Evolutionary conservation across 2,113 vertebrate genomes (phyloP), one percentile per base, ranked within the genome.

Genomic region (Ammodytes marinus): DNA sequence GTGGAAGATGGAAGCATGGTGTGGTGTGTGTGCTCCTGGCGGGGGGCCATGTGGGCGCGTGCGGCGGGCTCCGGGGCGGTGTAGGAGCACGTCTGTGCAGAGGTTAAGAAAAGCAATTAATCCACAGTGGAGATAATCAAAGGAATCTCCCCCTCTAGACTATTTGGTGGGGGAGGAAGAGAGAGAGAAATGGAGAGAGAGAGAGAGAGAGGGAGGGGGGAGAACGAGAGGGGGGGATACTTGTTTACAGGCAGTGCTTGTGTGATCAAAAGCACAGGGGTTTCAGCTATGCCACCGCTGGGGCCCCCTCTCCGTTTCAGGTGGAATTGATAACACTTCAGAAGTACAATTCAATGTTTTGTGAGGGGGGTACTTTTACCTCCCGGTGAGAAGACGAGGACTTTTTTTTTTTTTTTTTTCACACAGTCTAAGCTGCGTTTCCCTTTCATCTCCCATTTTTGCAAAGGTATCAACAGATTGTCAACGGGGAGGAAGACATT

Each of bases 101-200:
- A 91, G 91, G 92, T 92, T 94, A 92, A 92, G 92, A 93, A 93
- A 94, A 94, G 92, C 90, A 94, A 95, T 95, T 94, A 94, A 94
- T 90, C 84, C 77, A 74, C 91, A 64, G 86, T 90, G 83, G 87
- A 90, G 89, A 92, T 93, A 94, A 95, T 95, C 94, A 94, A 94
- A 95, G 87, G 92, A 85, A 92, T 86, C 88, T 88, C 90, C 90
- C 89, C 87, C 90, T 90, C 79, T 79, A 92, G 90, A 93, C 90
- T 84, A 85, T 88, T 89, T 84, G 79, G 86, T 73, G 79, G 77
- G 82, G 88, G 69, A 65, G 77, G 17, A n/a, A 52, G 70, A 61
- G 58, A 74, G 69, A 57, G 67, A 40, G 11, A 52, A 50, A 17
- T 55, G 69, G 65, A 59, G 77, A 53, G 66, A 85, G 74, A 70